Percentiles rank a stretch among this genome's conserved stretches.
These are phyloP conservation scores for Orthosia gothica DNA, from an alignment of 2,888 invertebrate genomes.

Conservation along the genomic window DNA sequence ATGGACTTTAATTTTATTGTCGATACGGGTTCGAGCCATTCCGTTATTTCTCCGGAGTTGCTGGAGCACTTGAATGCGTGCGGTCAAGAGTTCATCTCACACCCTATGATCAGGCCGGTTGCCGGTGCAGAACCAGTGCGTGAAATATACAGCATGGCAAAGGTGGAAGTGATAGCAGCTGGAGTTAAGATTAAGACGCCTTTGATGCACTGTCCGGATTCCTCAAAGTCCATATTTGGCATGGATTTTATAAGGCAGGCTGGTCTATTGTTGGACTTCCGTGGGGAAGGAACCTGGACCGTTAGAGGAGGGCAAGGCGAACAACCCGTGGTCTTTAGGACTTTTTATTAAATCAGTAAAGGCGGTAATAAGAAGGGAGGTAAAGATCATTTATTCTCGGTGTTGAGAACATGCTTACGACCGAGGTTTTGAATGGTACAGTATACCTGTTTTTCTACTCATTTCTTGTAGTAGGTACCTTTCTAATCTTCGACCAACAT, in stretches of 20 bases:
- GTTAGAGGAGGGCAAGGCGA: background rate
- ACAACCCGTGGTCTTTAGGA: constrained; percentile 5
- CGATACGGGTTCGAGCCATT: constrained; percentile 29
- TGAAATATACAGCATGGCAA: constrained; percentile 10
- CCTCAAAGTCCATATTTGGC: constrained; percentile 14
- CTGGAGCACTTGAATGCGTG: constrained; percentile 1
- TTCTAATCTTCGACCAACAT: background rate
- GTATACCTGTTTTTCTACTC: too few species aligned
- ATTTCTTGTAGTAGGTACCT: background rate
- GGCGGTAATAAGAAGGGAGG: background rate
- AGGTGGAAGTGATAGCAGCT: constrained; percentile 8
- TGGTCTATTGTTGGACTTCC: constrained; percentile 34
- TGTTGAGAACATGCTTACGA: background rate
- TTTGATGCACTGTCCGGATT: constrained; percentile 10
- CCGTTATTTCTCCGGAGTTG: constrained; percentile 16
- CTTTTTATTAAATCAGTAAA: background rate
- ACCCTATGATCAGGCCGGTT: background rate
- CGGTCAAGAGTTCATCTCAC: background rate
- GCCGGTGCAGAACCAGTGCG: background rate
- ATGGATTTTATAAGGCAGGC: constrained; percentile 34
- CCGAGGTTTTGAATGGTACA: background rate
- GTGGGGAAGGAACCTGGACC: constrained; percentile 17
- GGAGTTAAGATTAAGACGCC: constrained; percentile 10
- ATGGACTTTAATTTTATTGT: constrained; percentile 22
- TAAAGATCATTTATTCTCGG: too few species aligned